Evolutionary conservation across 1,140 invertebrate species (phyloP), one percentile per base, ranked within the genome.

Genomic region (Pogonus chalceus): DNA sequence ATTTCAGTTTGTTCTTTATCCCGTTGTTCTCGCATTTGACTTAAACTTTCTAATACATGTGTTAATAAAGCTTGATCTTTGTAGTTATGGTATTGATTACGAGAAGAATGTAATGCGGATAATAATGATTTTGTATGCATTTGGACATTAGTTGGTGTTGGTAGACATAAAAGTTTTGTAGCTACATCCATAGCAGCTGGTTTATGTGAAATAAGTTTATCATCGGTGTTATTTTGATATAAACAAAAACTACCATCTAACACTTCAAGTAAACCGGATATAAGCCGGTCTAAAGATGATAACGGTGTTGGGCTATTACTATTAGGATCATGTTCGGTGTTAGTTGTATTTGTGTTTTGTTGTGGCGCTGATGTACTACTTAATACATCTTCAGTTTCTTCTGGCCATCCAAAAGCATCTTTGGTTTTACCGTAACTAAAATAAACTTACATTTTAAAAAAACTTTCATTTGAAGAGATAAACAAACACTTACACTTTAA

Each of bases 361-460:
- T 71, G 70, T 2, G 71, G 64, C 14, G 77, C 73, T 2, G 79
- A 72, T 24, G 78, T 75, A 55, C 79, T 76, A 51, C 81, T 76
- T 2, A 81, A 71, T 23, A 84, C 79, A 56, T 96, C 93, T 63
- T 96, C 93, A 12, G 79, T 82, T 65, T 97, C 94, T 70, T 98
- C 94, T 0, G 94, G 93, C 95, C 94, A 98, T 37, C 92, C 93
- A 72, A 98, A 96, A 0, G 84, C 76, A 67, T 97, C 94, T 74
- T 97, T 98, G 2, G 90, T 91, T 72, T 96, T 96, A 1, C 92
- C 92, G 69, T 97, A 91, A 57, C 78, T 82, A 49, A 50, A 21
- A 53, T 35, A n/a, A 52, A 47, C 18, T 24, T 24, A 52, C 18
- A 22, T 35, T 10, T 22, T 37, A 21, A 49, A 54, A 23, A 49